Percentiles rank a stretch among this genome's conserved stretches.
Conservation (phyloP, 2,113 vertebrate species). For the Ictalurus punctatus region DNA sequence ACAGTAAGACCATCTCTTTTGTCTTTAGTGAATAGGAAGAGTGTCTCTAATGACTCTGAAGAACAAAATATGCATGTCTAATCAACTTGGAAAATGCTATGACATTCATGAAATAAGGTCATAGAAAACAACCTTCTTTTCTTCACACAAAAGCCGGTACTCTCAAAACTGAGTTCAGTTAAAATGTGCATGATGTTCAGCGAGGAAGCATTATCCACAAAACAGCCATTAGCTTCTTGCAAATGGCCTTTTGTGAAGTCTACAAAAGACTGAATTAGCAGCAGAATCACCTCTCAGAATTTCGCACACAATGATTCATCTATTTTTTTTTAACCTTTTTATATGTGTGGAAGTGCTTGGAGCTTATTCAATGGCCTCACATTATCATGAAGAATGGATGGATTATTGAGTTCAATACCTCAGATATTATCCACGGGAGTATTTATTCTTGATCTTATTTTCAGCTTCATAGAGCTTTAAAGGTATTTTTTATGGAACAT, state of each 20-base stretch:
- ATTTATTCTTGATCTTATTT: conserved; percentile 48
- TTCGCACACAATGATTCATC: not conserved
- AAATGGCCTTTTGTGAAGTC: conserved; percentile 24
- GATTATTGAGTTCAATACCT: conserved; percentile 42
- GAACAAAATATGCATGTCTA: not conserved
- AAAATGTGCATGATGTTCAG: conserved; percentile 15
- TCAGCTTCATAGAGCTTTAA: conserved; percentile 29
- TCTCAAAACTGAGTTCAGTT: conserved; percentile 66
- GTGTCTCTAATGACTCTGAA: not conserved
- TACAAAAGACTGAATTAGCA: conserved; percentile 41
- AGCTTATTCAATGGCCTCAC: conserved; percentile 36
- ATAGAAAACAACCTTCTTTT: not conserved
- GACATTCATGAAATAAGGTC: not conserved
- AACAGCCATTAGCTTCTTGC: conserved; percentile 40
- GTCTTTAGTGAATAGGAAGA: not conserved
- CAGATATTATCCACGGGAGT: conserved; percentile 35
- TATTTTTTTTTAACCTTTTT: not conserved
- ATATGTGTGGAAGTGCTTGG: conserved; percentile 8
- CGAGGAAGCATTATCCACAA: conserved; percentile 1
- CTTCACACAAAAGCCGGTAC: not conserved
- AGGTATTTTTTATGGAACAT: conserved; percentile 44
- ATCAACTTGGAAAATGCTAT: not conserved
- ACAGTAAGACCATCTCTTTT: too few species aligned
- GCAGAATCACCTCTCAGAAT: conserved; percentile 15
- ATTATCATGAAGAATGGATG: conserved; percentile 43